Base-by-base conservation (phyloP, 1,140 invertebrate genomes). In the Tribolium madens region DNA sequence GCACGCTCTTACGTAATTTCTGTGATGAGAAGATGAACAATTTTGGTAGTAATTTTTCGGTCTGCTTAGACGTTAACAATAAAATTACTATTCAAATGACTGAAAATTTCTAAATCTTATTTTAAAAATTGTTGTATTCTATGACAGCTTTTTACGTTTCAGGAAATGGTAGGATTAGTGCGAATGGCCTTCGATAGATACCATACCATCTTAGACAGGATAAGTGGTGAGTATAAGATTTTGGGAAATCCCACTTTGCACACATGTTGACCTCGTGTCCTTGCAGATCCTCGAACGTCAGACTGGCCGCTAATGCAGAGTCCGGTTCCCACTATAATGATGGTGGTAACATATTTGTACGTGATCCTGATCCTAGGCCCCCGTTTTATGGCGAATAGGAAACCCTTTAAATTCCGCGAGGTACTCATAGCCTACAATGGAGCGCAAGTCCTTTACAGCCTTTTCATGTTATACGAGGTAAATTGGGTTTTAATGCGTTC, bases 261-360 rank as follows among this genome's bases (percentile, higher is more conserved):
- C 2, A 26, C 15, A 18, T 17, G 10, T 13, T 79, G 73, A 79
- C 83, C 80, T 81, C 82, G 36, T 42, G n/a, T 42, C 36, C 36
- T 89, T 86, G 78, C 87, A 92, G 96, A 97, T 89, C 93, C 94
- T 1, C 88, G 97, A 79, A 95, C 97, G 21, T 92, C 92, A 84
- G 92, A 95, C 85, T 98, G 96, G 94, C 92, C 95, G 0, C 86
- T 98, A 0, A 97, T 98, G 94, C 91, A 95, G 73, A 93, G 93
- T 26, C 96, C 96, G 0, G 87, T 95, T 53, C 95, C 96, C 0
- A 97, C 96, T 0, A 84, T 97, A 1, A 86, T 91, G 6, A 93
- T 97, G 86, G 95, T 97, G 14, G 84, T 94, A 5, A 87, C 91
- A 2, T 97, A 97, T 83, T 89, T 97, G 0, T 93, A 93, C 81